These are phyloP conservation scores for Embiotoca jacksoni DNA, from an alignment of 2,113 vertebrate species.

Conservation along the genomic window DNA sequence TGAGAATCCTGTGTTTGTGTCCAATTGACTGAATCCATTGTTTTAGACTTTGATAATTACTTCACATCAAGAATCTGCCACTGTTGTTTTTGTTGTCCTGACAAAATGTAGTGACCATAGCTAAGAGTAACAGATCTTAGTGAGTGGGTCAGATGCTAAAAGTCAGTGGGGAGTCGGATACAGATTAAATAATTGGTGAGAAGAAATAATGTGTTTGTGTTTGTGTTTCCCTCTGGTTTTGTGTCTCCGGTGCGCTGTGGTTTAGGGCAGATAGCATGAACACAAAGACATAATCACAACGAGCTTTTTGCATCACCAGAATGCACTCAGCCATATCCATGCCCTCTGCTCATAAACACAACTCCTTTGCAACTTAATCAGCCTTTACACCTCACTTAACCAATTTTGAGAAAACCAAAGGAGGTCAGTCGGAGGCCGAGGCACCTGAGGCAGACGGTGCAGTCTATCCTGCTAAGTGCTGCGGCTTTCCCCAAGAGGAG, in stretches of 20 bases:
- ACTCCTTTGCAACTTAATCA: slow-evolving; percentile 40
- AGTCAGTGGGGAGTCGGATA: too few relatives aligned
- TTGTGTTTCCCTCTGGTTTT: slow-evolving; percentile 23
- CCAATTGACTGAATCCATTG: too few relatives aligned
- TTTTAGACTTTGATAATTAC: too few relatives aligned
- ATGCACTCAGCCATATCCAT: neutral
- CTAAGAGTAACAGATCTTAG: neutral
- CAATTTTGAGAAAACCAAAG: slow-evolving; percentile 43
- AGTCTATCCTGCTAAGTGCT: slow-evolving; percentile 42
- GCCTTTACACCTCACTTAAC: slow-evolving; percentile 43
- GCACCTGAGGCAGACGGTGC: slow-evolving; percentile 31
- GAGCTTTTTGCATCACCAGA: neutral
- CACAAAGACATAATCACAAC: slow-evolving; percentile 24
- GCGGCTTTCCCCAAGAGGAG: slow-evolving; percentile 25
- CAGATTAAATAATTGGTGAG: too few relatives aligned
- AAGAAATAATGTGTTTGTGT: slow-evolving; percentile 12
- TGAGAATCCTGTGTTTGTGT: too few relatives aligned
- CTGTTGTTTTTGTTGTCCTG: neutral
- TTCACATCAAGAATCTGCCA: too few relatives aligned
- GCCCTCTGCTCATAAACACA: slow-evolving; percentile 25
- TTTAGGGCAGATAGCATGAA: slow-evolving; percentile 3
- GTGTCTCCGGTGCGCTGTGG: slow-evolving; percentile 50
- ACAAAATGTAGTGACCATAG: neutral
- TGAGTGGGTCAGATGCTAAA: neutral
- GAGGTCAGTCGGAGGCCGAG: slow-evolving; percentile 22